These are phyloP conservation scores for Hippocampus guttulatus DNA, from an alignment of 2,113 vertebrate species.

Conservation along the genomic window DNA sequence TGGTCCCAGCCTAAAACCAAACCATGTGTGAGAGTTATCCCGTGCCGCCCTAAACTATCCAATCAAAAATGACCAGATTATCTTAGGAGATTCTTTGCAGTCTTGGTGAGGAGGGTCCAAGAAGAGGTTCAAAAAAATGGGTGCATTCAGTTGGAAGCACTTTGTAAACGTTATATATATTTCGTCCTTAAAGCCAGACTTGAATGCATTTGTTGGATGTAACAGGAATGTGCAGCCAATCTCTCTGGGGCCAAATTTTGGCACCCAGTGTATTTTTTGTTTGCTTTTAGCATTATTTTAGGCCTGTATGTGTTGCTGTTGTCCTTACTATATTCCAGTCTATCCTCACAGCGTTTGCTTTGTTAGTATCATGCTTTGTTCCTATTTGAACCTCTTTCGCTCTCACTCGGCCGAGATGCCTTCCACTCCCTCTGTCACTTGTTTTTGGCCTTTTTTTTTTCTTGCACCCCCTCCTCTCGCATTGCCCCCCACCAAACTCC, in stretches of 20 bases:
- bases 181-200: neutral
- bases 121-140: neutral
- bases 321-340: neutral
- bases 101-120: neutral
- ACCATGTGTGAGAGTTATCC: constrained; percentile 53
- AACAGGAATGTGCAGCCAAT: neutral
- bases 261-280: neutral
- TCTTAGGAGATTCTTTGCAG: neutral
- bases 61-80: constrained; percentile 1
- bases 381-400: constrained; percentile 15
- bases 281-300: neutral
- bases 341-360: constrained; percentile 11
- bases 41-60: constrained; percentile 34
- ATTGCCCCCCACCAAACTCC: neutral
- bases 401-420: constrained; percentile 17
- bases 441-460: constrained; percentile 16
- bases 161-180: neutral
- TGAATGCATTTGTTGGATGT: neutral
- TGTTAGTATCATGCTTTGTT: constrained; percentile 9
- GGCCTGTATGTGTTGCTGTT: constrained; percentile 5
- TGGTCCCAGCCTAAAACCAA: constrained; percentile 61
- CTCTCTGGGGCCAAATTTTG: neutral
- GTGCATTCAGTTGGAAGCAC: neutral
- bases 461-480: neutral
- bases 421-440: constrained; percentile 32